Evolutionary conservation across 1,140 invertebrate genomes (phyloP), one percentile per base, ranked within the genome.

Genomic region (Olivierus martensii): DNA sequence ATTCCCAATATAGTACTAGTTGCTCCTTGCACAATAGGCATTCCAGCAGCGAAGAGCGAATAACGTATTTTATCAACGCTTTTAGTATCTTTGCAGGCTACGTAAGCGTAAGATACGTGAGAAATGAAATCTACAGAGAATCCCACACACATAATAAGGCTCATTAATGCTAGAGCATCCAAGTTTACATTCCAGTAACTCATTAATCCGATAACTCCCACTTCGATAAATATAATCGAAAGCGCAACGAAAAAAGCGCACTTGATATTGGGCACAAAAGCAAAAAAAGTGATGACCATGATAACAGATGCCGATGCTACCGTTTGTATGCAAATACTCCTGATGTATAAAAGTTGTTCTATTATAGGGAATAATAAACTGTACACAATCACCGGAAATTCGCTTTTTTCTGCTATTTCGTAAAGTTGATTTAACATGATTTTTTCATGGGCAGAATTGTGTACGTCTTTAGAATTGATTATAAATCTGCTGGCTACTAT

Each of bases 91-190:
- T 61, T 49, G 1, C 86, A 89, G n/a, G 87, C 82, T 80, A 96
- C 90, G 67, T 93, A 97, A 0, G 89, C 89, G 64, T 97, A 95
- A 59, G 90, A 94, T 42, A 97, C 95, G 63, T 97, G 93, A 3
- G 92, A 92, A 0, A 89, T 92, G 66, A 94, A 97, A 64, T 97
- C 93, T 0, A 97, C 90, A 3, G 89, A 94, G 70, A 97, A 97
- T 37, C 93, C 93, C 22, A 97, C 94, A 63, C 91, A 94, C 92
- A 97, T 97, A 44, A 98, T 96, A 2, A 97, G 74, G 63, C 96
- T 96, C 39, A 97, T 96, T 92, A 97, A 97, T 0, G 92, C 95
- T 61, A 98, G 94, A 3, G 91, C 91, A 67, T 96, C 93, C 35
- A 97, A 72, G 63, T 89, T 93, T 0, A 97, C 88, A 57, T 82